A percentile compares a stretch with the other conserved stretches of the same genome.
Evolutionary conservation across 2,888 invertebrate genomes (phyloP).

Genomic region (Mactromeris polynyma): DNA sequence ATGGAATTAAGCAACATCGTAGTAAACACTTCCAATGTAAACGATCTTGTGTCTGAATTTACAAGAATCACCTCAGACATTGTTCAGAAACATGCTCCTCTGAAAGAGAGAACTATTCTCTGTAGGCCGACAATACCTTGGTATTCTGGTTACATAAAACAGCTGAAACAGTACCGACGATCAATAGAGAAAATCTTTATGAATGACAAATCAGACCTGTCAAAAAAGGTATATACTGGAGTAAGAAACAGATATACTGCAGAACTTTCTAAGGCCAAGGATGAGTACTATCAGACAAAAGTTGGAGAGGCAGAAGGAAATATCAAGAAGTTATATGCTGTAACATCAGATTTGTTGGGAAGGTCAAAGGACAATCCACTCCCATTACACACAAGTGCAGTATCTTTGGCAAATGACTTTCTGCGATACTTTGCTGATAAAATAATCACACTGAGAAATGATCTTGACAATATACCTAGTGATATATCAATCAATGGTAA

Average conservation of each 20-base stretch:
- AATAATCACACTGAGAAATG: too few species aligned
- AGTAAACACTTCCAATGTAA: constrained; percentile 8
- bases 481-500: too few species aligned
- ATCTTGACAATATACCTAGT: too few species aligned
- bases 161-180: constrained; percentile 39
- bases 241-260: background rate
- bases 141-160: constrained; percentile 47
- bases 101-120: constrained; percentile 48
- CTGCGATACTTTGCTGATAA: too few species aligned
- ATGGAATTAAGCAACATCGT: constrained; percentile 19
- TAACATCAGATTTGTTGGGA: too few species aligned
- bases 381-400: too few species aligned
- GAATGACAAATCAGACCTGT: constrained; percentile 35
- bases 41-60: constrained; percentile 47
- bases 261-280: constrained; percentile 39
- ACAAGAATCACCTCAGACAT: constrained; percentile 37
- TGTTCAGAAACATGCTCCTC: constrained; percentile 42
- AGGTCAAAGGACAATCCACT: too few species aligned
- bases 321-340: too few species aligned
- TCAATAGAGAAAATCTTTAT: constrained; percentile 48
- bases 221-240: constrained; percentile 29
- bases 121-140: constrained; percentile 46
- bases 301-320: constrained; percentile 50
- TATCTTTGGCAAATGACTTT: too few species aligned
- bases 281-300: constrained; percentile 34